These are phyloP conservation scores for Holothuria scabra DNA, from an alignment of 53 echinoderm and acorn worm species.

Conservation along the genomic window DNA sequence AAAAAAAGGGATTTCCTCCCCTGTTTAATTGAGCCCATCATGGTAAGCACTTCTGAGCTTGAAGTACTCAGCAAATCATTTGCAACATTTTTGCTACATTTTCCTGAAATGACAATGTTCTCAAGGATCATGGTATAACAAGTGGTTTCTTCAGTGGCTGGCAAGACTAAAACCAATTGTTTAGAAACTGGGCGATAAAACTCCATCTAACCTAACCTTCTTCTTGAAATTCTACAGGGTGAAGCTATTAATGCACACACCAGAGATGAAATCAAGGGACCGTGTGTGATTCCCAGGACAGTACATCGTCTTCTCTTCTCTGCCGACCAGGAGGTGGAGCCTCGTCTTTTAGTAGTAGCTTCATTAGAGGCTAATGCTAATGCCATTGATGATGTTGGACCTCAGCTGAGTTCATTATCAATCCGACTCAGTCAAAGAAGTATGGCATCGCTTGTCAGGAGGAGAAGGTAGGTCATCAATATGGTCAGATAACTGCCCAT, in stretches of 20 bases:
- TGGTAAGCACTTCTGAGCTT: too few relatives aligned
- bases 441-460: not conserved
- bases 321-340: slow-evolving; percentile 58
- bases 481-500: not conserved
- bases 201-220: too few relatives aligned
- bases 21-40: too few relatives aligned
- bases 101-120: too few relatives aligned
- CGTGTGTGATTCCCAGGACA: slow-evolving; percentile 75
- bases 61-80: too few relatives aligned
- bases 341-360: slow-evolving; percentile 71
- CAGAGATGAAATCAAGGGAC: slow-evolving; percentile 74
- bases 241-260: slow-evolving; percentile 82
- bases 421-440: not conserved
- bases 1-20: too few relatives aligned
- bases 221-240: slow-evolving; percentile 52
- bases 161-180: too few relatives aligned
- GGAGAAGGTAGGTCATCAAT: not conserved
- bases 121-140: too few relatives aligned
- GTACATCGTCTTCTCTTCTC: slow-evolving; percentile 80
- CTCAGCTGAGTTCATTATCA: not conserved
- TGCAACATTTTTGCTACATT: too few relatives aligned
- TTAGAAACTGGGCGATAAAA: too few relatives aligned
- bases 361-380: slow-evolving; percentile 49
- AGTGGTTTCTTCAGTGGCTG: too few relatives aligned
- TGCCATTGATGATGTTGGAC: slow-evolving; percentile 13